phyloP scores from a whole-genome alignment of 2,888 invertebrate species.

The Liodrosophila aerea region DNA sequence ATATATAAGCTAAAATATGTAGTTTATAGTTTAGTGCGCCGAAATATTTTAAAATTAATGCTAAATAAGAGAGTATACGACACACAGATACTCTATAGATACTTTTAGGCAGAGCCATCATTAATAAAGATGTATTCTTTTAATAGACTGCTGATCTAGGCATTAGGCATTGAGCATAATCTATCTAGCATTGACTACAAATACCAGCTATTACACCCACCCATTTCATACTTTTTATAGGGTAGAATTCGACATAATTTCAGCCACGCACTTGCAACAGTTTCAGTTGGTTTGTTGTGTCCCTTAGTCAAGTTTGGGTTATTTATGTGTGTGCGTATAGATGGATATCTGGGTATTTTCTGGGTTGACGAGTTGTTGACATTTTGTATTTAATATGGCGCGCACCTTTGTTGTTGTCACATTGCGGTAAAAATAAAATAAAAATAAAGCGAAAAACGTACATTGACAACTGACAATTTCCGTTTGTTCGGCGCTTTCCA shows the following conservation, averaged over 20 bases:
- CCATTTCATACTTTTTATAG: too few species aligned
- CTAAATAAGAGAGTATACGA: too few species aligned
- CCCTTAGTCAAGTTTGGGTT: conserved; percentile 1
- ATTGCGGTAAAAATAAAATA: conserved; percentile 12
- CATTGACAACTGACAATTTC: conserved; percentile 75
- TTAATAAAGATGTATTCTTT: too few species aligned
- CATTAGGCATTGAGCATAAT: too few species aligned
- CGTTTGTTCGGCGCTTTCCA: conserved; percentile 48
- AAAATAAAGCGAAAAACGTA: conserved; percentile 19
- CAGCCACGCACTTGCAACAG: background rate
- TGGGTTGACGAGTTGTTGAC: conserved; percentile 65
- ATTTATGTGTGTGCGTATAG: conserved; percentile 13
- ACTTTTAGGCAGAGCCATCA: too few species aligned
- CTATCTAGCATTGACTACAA: too few species aligned
- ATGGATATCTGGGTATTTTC: conserved; percentile 14
- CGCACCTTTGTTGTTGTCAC: conserved; percentile 40
- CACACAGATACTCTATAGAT: too few species aligned
- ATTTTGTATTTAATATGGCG: conserved; percentile 66
- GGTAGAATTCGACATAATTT: background rate
- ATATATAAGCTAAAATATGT: too few species aligned
- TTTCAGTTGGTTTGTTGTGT: conserved; percentile 2
- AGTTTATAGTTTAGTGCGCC: too few species aligned
- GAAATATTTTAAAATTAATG: too few species aligned
- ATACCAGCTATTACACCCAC: too few species aligned
- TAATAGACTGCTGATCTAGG: too few species aligned